phyloP scores from a whole-genome alignment of 2,113 vertebrate species.

The Taxidea taxus region DNA sequence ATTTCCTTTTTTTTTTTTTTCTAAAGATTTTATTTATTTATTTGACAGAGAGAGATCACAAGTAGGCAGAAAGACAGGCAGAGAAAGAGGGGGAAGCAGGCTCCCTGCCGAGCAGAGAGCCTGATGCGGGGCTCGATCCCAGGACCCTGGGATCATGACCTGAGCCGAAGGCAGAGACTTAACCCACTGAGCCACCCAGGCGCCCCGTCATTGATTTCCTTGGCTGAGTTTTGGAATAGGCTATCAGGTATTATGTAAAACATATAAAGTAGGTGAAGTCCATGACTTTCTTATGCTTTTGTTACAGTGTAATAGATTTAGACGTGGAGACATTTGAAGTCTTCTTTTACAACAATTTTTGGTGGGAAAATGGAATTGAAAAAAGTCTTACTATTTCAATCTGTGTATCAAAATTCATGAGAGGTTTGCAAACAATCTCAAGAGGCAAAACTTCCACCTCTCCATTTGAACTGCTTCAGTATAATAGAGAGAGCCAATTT shows the following conservation, averaged over 20 bases:
- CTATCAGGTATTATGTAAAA: neutral
- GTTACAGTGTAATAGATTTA: neutral
- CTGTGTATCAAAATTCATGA: neutral
- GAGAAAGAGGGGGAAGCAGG: too few relatives aligned
- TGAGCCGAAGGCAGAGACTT: too few relatives aligned
- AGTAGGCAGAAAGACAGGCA: too few relatives aligned
- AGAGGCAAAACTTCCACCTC: neutral
- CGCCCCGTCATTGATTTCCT: neutral
- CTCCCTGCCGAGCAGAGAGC: too few relatives aligned
- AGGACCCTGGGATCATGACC: too few relatives aligned
- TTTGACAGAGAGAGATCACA: too few relatives aligned
- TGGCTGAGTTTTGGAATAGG: neutral
- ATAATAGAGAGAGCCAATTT: neutral
- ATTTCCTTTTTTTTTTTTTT: too few relatives aligned
- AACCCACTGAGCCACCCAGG: too few relatives aligned
- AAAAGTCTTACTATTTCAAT: neutral
- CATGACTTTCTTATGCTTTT: neutral
- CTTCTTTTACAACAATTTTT: neutral
- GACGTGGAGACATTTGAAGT: neutral
- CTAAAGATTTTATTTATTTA: too few relatives aligned
- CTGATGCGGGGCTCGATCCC: too few relatives aligned
- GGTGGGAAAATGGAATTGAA: neutral
- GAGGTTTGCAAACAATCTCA: neutral
- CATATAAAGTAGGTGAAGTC: neutral
- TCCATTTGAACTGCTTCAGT: neutral